phyloP scores from a whole-genome alignment of 1,140 invertebrate genomes.

The Microplitis demolitor region DNA sequence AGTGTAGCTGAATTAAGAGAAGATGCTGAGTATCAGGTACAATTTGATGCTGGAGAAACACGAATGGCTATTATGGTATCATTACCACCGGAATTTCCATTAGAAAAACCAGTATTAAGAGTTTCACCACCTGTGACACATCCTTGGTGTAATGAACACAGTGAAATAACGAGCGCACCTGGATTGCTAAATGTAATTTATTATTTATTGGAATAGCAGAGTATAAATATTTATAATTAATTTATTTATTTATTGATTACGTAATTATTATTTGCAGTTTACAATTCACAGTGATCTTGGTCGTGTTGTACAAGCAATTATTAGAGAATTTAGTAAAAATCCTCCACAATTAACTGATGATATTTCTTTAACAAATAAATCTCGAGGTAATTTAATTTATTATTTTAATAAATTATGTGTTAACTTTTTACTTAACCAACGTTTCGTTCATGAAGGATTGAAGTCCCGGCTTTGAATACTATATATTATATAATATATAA shows the following conservation, averaged over 20 bases:
- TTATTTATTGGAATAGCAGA: neutral
- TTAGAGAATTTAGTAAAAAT: constrained; percentile 74
- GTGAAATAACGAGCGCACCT: constrained; percentile 71
- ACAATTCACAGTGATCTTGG: constrained; percentile 78
- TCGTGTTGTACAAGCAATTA: constrained; percentile 77
- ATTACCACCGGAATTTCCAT: constrained; percentile 72
- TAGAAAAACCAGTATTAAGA: constrained; percentile 73
- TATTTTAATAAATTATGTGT: neutral
- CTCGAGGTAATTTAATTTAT: constrained; percentile 48
- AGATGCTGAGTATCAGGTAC: constrained; percentile 73
- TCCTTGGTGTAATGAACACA: constrained; percentile 71
- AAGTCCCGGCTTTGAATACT: too few relatives aligned
- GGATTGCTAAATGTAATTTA: constrained; percentile 71
- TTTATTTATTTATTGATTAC: neutral
- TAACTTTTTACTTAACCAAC: too few relatives aligned
- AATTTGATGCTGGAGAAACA: constrained; percentile 68
- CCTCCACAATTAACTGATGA: constrained; percentile 63
- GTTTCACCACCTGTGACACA: constrained; percentile 70
- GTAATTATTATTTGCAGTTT: constrained; percentile 60
- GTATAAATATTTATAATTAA: too few relatives aligned
- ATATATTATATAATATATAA: too few relatives aligned
- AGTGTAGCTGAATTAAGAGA: constrained; percentile 74
- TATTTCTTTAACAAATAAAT: constrained; percentile 49
- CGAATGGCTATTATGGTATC: constrained; percentile 69
- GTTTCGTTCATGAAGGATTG: too few relatives aligned